phyloP scores from a whole-genome alignment of 92 coral and sea anemone species.

The Umimayanthus kanabou region DNA sequence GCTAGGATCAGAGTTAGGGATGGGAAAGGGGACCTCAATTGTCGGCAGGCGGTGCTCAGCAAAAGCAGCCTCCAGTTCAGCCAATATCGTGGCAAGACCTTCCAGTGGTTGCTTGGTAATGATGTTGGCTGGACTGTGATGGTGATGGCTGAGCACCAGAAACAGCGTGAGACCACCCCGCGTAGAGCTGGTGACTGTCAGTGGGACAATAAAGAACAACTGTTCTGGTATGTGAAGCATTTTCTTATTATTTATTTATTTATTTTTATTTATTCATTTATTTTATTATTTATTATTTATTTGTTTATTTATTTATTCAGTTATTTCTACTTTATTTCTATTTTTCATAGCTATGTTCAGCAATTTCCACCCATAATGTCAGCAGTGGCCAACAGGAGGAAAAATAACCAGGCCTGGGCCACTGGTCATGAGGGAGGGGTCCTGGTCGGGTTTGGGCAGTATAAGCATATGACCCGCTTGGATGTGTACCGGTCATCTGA shows the following conservation, averaged over 20 bases:
- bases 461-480: neutral
- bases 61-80: conserved; percentile 43
- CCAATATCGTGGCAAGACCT: conserved; percentile 51
- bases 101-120: conserved; percentile 45
- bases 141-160: conserved; percentile 54
- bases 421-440: neutral
- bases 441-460: conserved; percentile 1
- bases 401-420: neutral
- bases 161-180: neutral
- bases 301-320: no score
- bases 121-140: conserved; percentile 60
- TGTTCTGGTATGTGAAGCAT: conserved; percentile 1
- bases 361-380: no score
- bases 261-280: no score
- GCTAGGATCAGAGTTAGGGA: no score
- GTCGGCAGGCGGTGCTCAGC: conserved; percentile 38
- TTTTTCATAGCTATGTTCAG: no score
- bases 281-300: no score
- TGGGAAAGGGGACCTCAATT: conserved; percentile 7
- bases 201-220: conserved; percentile 44
- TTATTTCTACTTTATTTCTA: no score
- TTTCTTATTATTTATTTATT: no score
- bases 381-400: no score
- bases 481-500: neutral
- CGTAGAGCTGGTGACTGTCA: neutral